Conservation (phyloP, 1,140 invertebrate genomes). For the Drosophila parabipectinata region DNA sequence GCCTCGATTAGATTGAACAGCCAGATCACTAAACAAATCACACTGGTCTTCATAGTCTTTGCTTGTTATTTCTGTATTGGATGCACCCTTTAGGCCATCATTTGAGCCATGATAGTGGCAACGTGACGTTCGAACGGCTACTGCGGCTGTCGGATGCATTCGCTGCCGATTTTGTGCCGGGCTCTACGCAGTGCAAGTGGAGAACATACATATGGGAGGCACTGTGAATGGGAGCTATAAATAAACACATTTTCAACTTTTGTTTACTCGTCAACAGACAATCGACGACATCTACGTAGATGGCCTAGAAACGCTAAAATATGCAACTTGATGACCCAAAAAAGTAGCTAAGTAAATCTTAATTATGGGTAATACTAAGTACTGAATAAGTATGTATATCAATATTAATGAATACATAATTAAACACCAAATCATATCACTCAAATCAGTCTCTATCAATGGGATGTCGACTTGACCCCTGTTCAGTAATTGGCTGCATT, state of each 20-base stretch:
- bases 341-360: neutral
- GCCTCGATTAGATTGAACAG: neutral
- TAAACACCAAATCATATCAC: neutral
- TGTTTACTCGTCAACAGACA: slow-evolving; percentile 36
- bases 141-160: slow-evolving; percentile 19
- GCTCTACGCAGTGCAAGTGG: slow-evolving; percentile 52
- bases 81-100: slow-evolving; percentile 35
- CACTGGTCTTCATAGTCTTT: slow-evolving; percentile 9
- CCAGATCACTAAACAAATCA: slow-evolving; percentile 8
- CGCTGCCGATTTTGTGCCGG: slow-evolving; percentile 34
- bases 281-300: slow-evolving; percentile 22
- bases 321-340: slow-evolving; percentile 13
- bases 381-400: neutral
- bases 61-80: neutral
- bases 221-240: slow-evolving; percentile 38
- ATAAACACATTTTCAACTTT: slow-evolving; percentile 52
- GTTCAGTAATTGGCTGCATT: slow-evolving; percentile 58
- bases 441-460: neutral
- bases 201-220: neutral
- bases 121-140: slow-evolving; percentile 42
- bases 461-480: neutral
- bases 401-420: neutral
- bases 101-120: slow-evolving; percentile 18
- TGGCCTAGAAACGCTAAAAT: slow-evolving; percentile 40
- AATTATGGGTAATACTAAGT: neutral